Evolutionary conservation across 2,888 invertebrate genomes (phyloP), one percentile per base, ranked within the genome.

Genomic region (Metacarcinus magister): DNA sequence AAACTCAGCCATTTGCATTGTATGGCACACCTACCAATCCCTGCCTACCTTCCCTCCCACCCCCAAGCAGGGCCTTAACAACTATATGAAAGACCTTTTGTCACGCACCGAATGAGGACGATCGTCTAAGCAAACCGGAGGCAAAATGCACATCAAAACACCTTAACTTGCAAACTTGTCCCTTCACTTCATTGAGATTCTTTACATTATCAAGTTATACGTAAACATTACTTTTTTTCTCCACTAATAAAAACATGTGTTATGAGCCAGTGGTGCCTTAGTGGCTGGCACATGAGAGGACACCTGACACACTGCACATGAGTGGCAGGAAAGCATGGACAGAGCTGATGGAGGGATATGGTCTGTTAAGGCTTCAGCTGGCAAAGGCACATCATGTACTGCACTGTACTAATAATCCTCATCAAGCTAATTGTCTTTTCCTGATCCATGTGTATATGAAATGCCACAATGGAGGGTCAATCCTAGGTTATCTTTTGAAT

Each of bases 51-150:
- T 28, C 75, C 75, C 75, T 82, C 75, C 75, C 75, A 87, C 32
- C 87, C 82, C 87, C 23, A 87, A 87, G 87, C 87, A 87, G 39
- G 87, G 87, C 87, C 87, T 87, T 87, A 87, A 87, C 16, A 82
- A 39, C 87, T 87, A 87, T 16, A 32, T 87, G 87, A 87, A 87
- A 87, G 87, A 87, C 87, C 87, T 87, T 87, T 39, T 87, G 39
- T 87, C 87, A 87, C 19, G 39, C 87, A 87, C 87, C 75, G 28
- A 82, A 82, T 82, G 28, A 82, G n/a, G 75, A 82, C 28, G 28
- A 82, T 28, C 75, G 28, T 82, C 75, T 28, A 82, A 82, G 4
- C 75, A 82, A 82, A 82, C 28, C 28, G n/a, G n/a, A 82, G n/a
- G n/a, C 10, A 82, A 82, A 82, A 82, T 82, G 75, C 75, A 82